These are phyloP conservation scores for Notodonta ziczac DNA, from an alignment of 2,888 invertebrate genomes.

Conservation along the genomic window DNA sequence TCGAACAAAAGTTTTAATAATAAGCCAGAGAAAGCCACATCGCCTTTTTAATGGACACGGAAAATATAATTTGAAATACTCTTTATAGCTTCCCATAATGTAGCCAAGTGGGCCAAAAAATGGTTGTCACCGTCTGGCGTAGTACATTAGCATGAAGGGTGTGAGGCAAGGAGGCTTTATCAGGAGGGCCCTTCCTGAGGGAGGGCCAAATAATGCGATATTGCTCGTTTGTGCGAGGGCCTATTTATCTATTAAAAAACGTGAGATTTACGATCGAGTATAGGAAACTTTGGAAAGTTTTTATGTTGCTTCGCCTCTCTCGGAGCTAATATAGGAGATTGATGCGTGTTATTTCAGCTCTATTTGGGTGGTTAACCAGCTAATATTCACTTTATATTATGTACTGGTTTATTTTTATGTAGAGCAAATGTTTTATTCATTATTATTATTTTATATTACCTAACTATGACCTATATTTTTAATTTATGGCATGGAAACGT, in stretches of 20 bases:
- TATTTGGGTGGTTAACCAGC: slow-evolving; percentile 38
- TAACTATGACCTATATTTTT: no score
- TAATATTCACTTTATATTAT: slow-evolving; percentile 33
- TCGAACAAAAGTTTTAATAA: slow-evolving; percentile 61
- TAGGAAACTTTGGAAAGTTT: slow-evolving; percentile 80
- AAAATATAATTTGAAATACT: slow-evolving; percentile 84
- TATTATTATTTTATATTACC: neutral
- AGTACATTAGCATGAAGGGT: slow-evolving; percentile 84
- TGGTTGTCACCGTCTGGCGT: slow-evolving; percentile 84
- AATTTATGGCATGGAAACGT: no score
- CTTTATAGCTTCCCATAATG: slow-evolving; percentile 81
- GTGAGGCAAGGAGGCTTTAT: slow-evolving; percentile 82
- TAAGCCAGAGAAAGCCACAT: slow-evolving; percentile 66
- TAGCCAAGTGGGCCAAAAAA: slow-evolving; percentile 84
- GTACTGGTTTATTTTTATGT: slow-evolving; percentile 44
- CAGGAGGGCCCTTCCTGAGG: slow-evolving; percentile 84
- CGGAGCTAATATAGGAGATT: slow-evolving; percentile 77
- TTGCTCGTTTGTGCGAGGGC: slow-evolving; percentile 84
- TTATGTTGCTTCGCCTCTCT: slow-evolving; percentile 76
- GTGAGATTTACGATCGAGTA: slow-evolving; percentile 77
- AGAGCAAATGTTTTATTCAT: neutral
- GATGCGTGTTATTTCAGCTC: slow-evolving; percentile 72
- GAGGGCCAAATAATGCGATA: slow-evolving; percentile 84
- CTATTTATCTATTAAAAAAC: slow-evolving; percentile 85
- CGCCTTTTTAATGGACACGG: slow-evolving; percentile 81